Evolutionary conservation across 2,797 vertebrate genomes (phyloP), one percentile per base, ranked within the genome.

Genomic region (Tiaroga cobitis): DNA sequence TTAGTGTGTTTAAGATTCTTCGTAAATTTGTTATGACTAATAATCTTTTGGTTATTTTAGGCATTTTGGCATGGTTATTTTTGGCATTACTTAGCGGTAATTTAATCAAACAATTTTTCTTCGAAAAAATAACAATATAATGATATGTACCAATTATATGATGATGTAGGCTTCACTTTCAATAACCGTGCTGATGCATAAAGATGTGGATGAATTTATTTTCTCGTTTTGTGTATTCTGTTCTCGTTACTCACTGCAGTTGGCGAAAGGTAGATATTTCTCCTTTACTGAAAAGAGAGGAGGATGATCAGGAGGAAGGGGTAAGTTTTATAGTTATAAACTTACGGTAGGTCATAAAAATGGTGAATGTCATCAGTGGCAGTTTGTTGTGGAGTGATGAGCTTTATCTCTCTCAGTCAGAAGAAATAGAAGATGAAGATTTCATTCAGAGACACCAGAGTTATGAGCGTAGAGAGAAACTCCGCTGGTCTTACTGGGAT

Each of bases 391-490:
- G 73, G 68, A 51, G 49, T 76, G 8, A 0, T 63, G 49, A 18
- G 16, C 46, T 49, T 34, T 67, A 83, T 93, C 89, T 75, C 80
- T 89, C 9, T 78, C 88, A 98, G 97, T 79, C 76, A n/a, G 98
- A 99, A 92, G 94, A 95, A 67, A 92, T 97, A 82, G 94, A 94
- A 77, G 95, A 98, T 84, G 93, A 95, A 87, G 91, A 90, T n/a
- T 97, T 96, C 82, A 91, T 93, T 82, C 90, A 87, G 87, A 95
- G 97, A 82, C 98, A 99, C 82, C 81, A 90, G 4, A 94, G 91
- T 82, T 95, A 94, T 1, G 97, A 99, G 90, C 91, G 92, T 59
- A 92, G 91, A 88, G 98, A 99, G 90, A 94, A 95, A 86, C 91
- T 93, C 2, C 90, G 93, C 81, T 96, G 97, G 96, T 93, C 93